Evolutionary conservation across 2,113 vertebrate genomes (phyloP).

Genomic region (Cyanoderma ruficeps): DNA sequence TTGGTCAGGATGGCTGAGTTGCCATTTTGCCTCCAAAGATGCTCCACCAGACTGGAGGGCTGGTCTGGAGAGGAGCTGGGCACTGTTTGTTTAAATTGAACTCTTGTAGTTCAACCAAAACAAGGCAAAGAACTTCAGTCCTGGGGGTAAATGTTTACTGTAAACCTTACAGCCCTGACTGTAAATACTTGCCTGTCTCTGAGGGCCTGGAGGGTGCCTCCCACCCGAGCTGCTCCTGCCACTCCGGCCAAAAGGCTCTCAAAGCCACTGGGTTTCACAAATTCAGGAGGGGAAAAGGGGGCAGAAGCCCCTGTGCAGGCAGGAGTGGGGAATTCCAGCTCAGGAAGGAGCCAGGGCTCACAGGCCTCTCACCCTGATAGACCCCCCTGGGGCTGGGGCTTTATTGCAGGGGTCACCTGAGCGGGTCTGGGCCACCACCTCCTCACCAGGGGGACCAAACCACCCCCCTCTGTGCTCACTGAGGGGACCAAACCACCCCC

Average conservation of each 20-base stretch:
- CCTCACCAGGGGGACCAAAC: neutral
- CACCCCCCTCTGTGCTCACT: accelerated
- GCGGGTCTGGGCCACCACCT: neutral
- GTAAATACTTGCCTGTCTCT: neutral
- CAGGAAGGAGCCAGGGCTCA: neutral
- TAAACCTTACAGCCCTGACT: neutral
- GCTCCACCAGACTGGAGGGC: neutral
- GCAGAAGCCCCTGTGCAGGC: neutral
- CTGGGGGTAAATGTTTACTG: neutral
- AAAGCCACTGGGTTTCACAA: neutral
- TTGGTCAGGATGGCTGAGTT: neutral
- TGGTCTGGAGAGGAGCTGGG: neutral
- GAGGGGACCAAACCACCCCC: no score
- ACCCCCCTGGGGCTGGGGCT: neutral
- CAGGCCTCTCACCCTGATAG: accelerated
- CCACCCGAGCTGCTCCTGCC: neutral
- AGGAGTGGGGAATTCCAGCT: neutral
- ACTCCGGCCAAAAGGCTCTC: neutral
- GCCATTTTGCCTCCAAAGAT: neutral
- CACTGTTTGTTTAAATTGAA: accelerated
- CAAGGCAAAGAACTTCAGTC: neutral
- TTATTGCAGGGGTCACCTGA: neutral
- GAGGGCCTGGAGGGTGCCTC: neutral
- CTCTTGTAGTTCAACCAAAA: neutral
- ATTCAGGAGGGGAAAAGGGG: neutral